Percentiles rank a stretch among this genome's conserved stretches.
These are phyloP conservation scores for Ceuthmochares aereus DNA, from an alignment of 2,113 vertebrate genomes.

Conservation along the genomic window DNA sequence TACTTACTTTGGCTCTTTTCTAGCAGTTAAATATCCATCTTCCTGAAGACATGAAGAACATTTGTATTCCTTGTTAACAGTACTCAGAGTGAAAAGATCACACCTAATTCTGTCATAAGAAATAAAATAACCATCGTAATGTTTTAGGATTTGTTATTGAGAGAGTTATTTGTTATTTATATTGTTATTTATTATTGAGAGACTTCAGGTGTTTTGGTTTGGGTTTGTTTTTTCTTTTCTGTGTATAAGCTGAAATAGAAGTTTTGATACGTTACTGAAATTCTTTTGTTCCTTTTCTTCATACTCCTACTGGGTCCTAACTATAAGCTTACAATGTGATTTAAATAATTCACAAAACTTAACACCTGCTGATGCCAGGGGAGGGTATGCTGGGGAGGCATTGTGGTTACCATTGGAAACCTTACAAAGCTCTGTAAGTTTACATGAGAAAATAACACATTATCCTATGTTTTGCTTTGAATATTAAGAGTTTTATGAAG, in stretches of 20 bases:
- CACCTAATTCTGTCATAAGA: background rate
- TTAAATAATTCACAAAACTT: conserved; percentile 34
- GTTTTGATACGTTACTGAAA: conserved; percentile 9
- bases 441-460: conserved; percentile 17
- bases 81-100: background rate
- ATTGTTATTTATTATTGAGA: background rate
- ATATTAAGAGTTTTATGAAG: background rate
- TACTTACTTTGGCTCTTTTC: background rate
- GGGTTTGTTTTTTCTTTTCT: background rate
- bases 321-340: background rate
- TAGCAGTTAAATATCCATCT: background rate
- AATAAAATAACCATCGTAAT: background rate
- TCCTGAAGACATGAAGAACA: background rate
- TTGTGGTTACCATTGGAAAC: conserved; percentile 37
- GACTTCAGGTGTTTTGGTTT: background rate
- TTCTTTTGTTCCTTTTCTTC: background rate
- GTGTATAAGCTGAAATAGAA: background rate
- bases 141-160: background rate
- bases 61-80: background rate
- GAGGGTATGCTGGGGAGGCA: background rate
- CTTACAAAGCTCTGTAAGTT: conserved; percentile 13
- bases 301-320: conserved; percentile 13
- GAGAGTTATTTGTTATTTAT: too few species aligned
- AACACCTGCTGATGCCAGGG: conserved; percentile 44
- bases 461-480: conserved; percentile 6